Conservation (phyloP, 2,888 invertebrate genomes). For the Chelonus formosanus region DNA sequence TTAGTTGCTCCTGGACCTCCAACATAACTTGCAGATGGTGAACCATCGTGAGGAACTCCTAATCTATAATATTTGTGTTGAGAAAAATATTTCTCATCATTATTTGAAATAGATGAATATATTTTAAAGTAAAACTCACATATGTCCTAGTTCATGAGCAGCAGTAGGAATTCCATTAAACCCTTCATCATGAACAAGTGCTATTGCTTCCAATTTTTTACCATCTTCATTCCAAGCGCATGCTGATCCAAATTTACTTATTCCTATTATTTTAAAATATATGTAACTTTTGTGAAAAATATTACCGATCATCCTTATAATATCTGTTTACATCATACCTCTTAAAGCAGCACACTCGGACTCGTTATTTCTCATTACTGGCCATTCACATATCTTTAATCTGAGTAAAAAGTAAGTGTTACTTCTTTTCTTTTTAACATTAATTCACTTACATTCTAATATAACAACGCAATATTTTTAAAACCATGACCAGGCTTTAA, state of each 20-base stretch:
- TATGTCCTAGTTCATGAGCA: slow-evolving; percentile 35
- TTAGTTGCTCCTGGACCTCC: slow-evolving; percentile 35
- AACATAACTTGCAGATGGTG: slow-evolving; percentile 32
- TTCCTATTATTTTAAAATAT: slow-evolving; percentile 13
- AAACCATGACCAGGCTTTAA: too few relatives aligned
- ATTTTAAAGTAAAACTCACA: slow-evolving; percentile 14
- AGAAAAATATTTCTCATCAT: too few relatives aligned
- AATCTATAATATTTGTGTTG: slow-evolving; percentile 21
- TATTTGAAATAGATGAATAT: too few relatives aligned
- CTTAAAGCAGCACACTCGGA: slow-evolving; percentile 21
- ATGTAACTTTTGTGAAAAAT: background rate
- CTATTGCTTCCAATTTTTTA: slow-evolving; percentile 27
- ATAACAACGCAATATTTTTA: too few relatives aligned
- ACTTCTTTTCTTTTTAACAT: background rate
- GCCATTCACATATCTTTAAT: slow-evolving; percentile 29
- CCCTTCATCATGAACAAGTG: slow-evolving; percentile 32
- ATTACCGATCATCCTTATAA: background rate
- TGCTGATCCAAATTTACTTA: slow-evolving; percentile 34
- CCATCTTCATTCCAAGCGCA: slow-evolving; percentile 31
- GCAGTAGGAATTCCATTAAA: slow-evolving; percentile 35
- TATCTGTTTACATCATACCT: slow-evolving; percentile 14
- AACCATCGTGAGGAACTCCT: slow-evolving; percentile 38
- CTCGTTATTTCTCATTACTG: slow-evolving; percentile 3
- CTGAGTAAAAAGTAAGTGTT: slow-evolving; percentile 10
- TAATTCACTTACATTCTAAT: too few relatives aligned